phyloP scores from a whole-genome alignment of 1,140 invertebrate species.

The Papilio glaucus region DNA sequence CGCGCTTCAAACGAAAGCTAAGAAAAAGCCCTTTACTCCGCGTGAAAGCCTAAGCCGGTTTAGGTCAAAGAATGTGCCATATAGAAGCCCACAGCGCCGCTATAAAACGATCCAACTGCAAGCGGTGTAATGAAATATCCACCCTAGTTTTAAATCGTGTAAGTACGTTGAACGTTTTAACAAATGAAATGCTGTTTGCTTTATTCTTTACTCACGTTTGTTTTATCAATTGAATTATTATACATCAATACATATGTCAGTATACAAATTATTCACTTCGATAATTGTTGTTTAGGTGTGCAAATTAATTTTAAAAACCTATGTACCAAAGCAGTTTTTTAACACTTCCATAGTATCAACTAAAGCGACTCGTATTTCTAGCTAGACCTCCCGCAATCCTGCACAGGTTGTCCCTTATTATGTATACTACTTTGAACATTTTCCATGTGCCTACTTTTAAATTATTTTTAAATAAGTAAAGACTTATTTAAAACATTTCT shows the following conservation, averaged over 20 bases:
- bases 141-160: conserved; percentile 8
- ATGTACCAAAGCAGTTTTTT: too few species aligned
- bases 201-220: background rate
- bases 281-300: too few species aligned
- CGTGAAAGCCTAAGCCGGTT: conserved; percentile 64
- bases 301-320: too few species aligned
- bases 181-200: background rate
- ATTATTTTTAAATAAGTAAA: too few species aligned
- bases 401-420: too few species aligned
- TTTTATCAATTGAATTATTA: background rate
- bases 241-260: background rate
- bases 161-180: background rate
- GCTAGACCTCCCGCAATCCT: too few species aligned
- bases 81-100: conserved; percentile 1
- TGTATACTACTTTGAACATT: too few species aligned
- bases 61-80: conserved; percentile 45
- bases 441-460: too few species aligned
- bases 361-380: too few species aligned
- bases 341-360: too few species aligned
- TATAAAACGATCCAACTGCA: conserved; percentile 31
- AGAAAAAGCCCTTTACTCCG: conserved; percentile 60
- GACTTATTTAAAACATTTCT: too few species aligned
- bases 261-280: too few species aligned
- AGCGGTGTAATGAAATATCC: conserved; percentile 25
- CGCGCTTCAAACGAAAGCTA: conserved; percentile 53